A percentile compares a stretch with the other conserved stretches of the same genome.
Evolutionary conservation across 2,797 vertebrate genomes (phyloP).

Genomic region (Leptatherina wallacei): DNA sequence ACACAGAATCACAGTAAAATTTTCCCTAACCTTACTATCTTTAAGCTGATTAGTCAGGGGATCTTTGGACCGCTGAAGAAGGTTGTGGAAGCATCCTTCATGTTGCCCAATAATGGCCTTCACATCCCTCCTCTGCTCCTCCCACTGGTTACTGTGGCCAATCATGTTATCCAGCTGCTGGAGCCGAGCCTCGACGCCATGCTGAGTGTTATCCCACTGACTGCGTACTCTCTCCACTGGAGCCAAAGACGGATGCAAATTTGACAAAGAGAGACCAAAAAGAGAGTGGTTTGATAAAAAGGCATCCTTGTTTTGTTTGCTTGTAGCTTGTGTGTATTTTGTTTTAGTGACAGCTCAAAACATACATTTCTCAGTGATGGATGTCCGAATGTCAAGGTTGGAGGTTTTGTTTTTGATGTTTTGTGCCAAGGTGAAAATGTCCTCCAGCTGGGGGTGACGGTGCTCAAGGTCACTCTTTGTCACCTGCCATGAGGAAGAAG

Average conservation of each 20-base stretch:
- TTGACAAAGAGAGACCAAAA: neutral
- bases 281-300: neutral
- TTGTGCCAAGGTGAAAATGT: conserved; percentile 94
- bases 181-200: conserved; percentile 89
- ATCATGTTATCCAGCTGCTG: conserved; percentile 92
- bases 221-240: conserved; percentile 92
- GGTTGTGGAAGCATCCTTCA: conserved; percentile 85
- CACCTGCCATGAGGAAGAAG: conserved; percentile 79
- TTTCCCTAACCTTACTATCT: conserved; percentile 88
- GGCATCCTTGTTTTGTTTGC: neutral
- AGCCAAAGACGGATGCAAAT: conserved; percentile 25
- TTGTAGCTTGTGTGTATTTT: neutral
- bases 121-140: conserved; percentile 87
- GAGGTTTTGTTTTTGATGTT: conserved; percentile 99
- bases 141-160: conserved; percentile 91
- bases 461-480: conserved; percentile 94
- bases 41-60: conserved; percentile 88
- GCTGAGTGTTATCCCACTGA: conserved; percentile 94
- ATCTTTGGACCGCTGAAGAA: conserved; percentile 87
- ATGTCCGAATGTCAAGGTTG: conserved; percentile 91
- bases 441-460: conserved; percentile 92
- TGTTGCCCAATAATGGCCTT: conserved; percentile 88
- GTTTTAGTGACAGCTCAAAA: neutral
- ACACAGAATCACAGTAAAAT: conserved; percentile 20
- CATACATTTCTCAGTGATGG: conserved; percentile 93